Conservation (phyloP, 1,140 invertebrate genomes). For the fruit fly (Drosophila melanogaster) region Release_6_plus_ISO1_MT NT_037436.4:14084001-14084500, state of each 20-base stretch:
- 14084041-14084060: conserved; percentile 86
- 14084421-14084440: conserved; percentile 32
- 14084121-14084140: conserved; percentile 87
- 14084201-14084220: conserved; percentile 86
- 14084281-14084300: conserved; percentile 49
- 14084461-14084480: conserved; percentile 50
- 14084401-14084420: conserved; percentile 36
- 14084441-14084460: conserved; percentile 36
- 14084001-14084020: conserved; percentile 85
- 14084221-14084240: conserved; percentile 87
- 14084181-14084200: conserved; percentile 86
- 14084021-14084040: conserved; percentile 47
- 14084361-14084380: neutral
- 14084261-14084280: conserved; percentile 47
- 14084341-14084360: conserved; percentile 37
- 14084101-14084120: conserved; percentile 87
- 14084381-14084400: conserved; percentile 7
- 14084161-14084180: conserved; percentile 86
- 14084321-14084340: conserved; percentile 11
- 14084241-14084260: conserved; percentile 87
- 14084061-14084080: conserved; percentile 86
- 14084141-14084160: conserved; percentile 86
- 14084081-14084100: conserved; percentile 88
- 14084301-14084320: conserved; percentile 35
- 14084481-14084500: conserved; percentile 49